Percentiles rank a stretch among this genome's conserved stretches.
phyloP scores from a whole-genome alignment of 2,888 invertebrate genomes.

The Orthonevra nobilis region DNA sequence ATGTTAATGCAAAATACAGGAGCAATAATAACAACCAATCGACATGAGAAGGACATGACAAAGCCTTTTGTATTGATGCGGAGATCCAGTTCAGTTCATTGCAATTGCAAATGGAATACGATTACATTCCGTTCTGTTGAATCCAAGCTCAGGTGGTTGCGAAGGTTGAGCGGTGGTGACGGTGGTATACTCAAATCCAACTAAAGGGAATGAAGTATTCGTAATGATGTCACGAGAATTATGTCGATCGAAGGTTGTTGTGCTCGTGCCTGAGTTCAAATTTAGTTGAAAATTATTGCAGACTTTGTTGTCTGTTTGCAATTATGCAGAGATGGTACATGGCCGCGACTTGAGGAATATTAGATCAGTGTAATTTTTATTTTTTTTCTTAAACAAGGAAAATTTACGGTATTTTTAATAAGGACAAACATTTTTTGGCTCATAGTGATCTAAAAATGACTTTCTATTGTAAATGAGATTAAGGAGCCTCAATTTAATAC shows the following conservation, averaged over 20 bases:
- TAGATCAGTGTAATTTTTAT: too few relatives aligned
- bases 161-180: constrained; percentile 23
- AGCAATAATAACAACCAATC: constrained; percentile 72
- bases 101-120: constrained; percentile 36
- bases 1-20: constrained; percentile 72
- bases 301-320: background rate
- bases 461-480: too few relatives aligned
- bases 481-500: too few relatives aligned
- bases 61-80: constrained; percentile 60
- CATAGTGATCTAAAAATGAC: too few relatives aligned
- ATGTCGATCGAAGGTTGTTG: constrained; percentile 55
- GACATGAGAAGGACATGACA: constrained; percentile 71
- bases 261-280: constrained; percentile 33
- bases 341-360: too few relatives aligned
- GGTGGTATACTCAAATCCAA: constrained; percentile 26
- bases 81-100: constrained; percentile 49
- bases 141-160: background rate
- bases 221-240: constrained; percentile 69
- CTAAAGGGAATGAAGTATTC: constrained; percentile 6
- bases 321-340: too few relatives aligned
- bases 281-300: constrained; percentile 27
- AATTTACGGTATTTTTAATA: too few relatives aligned
- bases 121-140: constrained; percentile 28
- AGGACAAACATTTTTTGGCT: too few relatives aligned
- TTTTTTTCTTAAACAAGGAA: too few relatives aligned